Conservation (phyloP, 2,113 vertebrate genomes). For the Bettongia penicillata region DNA sequence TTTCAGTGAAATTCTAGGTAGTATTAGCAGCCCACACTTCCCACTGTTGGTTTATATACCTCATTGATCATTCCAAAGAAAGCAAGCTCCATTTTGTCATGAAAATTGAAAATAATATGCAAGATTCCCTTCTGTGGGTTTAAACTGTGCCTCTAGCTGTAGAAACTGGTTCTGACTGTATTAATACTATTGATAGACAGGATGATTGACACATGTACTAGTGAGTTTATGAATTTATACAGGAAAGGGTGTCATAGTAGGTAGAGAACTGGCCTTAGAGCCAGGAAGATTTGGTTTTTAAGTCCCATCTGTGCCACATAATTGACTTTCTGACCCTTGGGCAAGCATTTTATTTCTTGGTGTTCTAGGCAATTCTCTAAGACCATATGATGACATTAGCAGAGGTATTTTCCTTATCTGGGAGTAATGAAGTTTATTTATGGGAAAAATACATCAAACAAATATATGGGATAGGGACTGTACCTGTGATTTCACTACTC, state of each 20-base stretch:
- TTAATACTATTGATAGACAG: neutral
- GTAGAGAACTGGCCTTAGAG: neutral
- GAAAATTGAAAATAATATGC: neutral
- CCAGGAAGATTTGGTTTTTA: neutral
- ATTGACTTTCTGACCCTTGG: neutral
- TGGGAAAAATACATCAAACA: neutral
- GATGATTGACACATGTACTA: neutral
- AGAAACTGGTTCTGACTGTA: neutral
- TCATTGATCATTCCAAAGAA: constrained; percentile 35
- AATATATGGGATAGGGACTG: neutral
- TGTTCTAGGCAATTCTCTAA: neutral
- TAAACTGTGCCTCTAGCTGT: neutral
- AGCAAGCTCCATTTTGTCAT: neutral
- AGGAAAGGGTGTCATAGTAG: neutral
- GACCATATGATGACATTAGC: neutral
- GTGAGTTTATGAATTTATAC: neutral
- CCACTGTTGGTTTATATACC: neutral
- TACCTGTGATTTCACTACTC: neutral
- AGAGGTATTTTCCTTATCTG: neutral
- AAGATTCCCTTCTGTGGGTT: constrained; percentile 16
- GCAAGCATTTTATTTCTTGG: neutral
- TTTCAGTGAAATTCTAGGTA: constrained; percentile 25
- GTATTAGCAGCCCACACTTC: constrained; percentile 10
- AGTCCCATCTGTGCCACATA: neutral
- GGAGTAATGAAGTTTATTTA: neutral